These are phyloP conservation scores for Cyclopterus lumpus DNA, from an alignment of 2,797 vertebrate genomes.

Conservation along the genomic window DNA sequence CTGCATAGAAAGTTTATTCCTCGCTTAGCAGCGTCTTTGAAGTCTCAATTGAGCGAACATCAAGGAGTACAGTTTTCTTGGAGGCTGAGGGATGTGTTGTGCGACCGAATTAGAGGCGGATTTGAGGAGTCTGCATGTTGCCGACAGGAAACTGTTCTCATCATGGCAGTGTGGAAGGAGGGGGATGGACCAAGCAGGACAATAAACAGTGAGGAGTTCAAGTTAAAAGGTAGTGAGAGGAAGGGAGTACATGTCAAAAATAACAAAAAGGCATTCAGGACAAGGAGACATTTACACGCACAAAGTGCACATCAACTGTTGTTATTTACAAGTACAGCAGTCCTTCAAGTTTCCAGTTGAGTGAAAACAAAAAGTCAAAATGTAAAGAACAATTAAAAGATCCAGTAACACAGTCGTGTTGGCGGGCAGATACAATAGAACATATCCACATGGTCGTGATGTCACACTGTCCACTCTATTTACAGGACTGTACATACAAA, in stretches of 20 bases:
- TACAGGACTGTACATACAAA: conserved; percentile 76
- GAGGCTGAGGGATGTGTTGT: conserved; percentile 31
- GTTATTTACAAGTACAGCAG: conserved; percentile 99
- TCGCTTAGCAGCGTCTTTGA: conserved; percentile 47
- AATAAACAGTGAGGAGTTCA: conserved; percentile 68
- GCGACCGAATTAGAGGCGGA: conserved; percentile 55
- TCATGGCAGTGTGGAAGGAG: conserved; percentile 66
- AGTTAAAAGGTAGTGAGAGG: conserved; percentile 67
- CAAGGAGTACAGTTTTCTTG: conserved; percentile 40
- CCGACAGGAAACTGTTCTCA: conserved; percentile 80
- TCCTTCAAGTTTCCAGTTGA: conserved; percentile 98
- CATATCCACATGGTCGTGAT: conserved; percentile 79
- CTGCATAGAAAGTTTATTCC: conserved; percentile 52
- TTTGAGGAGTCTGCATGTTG: conserved; percentile 80
- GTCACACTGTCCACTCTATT: conserved; percentile 63
- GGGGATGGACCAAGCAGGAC: conserved; percentile 77
- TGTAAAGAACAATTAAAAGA: conserved; percentile 71
- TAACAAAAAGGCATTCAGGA: conserved; percentile 85
- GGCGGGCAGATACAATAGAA: conserved; percentile 73
- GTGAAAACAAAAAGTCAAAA: conserved; percentile 82
- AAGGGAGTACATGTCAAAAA: conserved; percentile 70
- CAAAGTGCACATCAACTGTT: conserved; percentile 91
- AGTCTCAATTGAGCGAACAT: conserved; percentile 51
- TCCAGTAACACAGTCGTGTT: conserved; percentile 80
- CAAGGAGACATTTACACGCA: conserved; percentile 93